A percentile compares a stretch with the other conserved stretches of the same genome.
phyloP scores from a whole-genome alignment of 2,888 invertebrate genomes.

The Trichogramma dendrolimi region DNA sequence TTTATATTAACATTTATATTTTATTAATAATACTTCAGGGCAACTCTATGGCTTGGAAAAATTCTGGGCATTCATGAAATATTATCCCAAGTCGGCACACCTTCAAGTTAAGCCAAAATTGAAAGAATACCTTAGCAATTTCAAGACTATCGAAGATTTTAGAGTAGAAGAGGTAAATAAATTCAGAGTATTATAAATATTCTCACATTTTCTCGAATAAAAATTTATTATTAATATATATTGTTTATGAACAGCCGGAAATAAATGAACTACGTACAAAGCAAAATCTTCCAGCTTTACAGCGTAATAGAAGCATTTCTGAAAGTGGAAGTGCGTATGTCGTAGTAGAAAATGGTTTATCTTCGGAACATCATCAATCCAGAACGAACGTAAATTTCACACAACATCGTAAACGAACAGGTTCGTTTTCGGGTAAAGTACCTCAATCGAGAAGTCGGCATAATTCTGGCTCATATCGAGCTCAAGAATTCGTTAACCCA shows the following conservation, averaged over 20 bases:
- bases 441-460: slow-evolving; percentile 39
- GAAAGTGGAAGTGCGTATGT: slow-evolving; percentile 56
- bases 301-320: slow-evolving; percentile 65
- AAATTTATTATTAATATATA: slow-evolving; percentile 15
- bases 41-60: slow-evolving; percentile 98
- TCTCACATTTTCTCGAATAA: slow-evolving; percentile 6
- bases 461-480: slow-evolving; percentile 39
- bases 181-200: not conserved
- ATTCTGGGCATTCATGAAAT: slow-evolving; percentile 98
- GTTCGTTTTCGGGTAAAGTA: slow-evolving; percentile 46
- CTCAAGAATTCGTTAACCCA: slow-evolving; percentile 38
- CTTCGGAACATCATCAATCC: no score
- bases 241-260: slow-evolving; percentile 55
- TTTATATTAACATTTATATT: not conserved
- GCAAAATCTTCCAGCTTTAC: slow-evolving; percentile 22
- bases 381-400: slow-evolving; percentile 37
- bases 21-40: slow-evolving; percentile 56
- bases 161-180: slow-evolving; percentile 67
- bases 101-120: slow-evolving; percentile 72
- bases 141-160: slow-evolving; percentile 87
- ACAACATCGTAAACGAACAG: slow-evolving; percentile 46
- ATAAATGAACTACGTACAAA: slow-evolving; percentile 56
- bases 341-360: no score
- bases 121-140: slow-evolving; percentile 69
- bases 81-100: slow-evolving; percentile 78